Base-by-base conservation (phyloP, 2,113 vertebrate genomes). In the Notiomystis cincta region DNA sequence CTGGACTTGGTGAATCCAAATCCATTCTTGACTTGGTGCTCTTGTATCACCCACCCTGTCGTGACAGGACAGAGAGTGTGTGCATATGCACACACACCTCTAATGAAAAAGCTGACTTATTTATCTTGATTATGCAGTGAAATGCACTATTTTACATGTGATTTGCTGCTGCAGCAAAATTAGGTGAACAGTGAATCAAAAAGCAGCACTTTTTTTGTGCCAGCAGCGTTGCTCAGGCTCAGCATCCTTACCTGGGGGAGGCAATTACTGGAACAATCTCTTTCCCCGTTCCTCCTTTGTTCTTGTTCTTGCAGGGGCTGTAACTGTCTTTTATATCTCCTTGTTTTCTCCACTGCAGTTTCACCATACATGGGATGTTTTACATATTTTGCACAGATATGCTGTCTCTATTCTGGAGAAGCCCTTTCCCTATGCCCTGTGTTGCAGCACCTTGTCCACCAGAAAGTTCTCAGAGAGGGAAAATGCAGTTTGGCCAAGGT, bases 201-300 rank as follows among this genome's bases (percentile, higher is more conserved):
- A 76, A 87, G 53, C 73, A 91, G 92, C 82, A 38, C 21, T 93
- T 78, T 33, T 54, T 48, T 83, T 5, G 4, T 93, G 87, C 93
- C 57, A 87, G 78, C 92, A 93, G 54, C 2, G 0, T 60, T 83
- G 84, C 69, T 94, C 82, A 89, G 65, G 91, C 86, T 40, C 77
- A 60, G 87, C 92, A 84, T 77, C 87, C 94, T 93, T 73, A 94
- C 95, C 95, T 96, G 95, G 95, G 94, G 95, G 96, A 95, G 95
- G 96, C 96, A 97, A 97, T 96, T 96, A 97, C 90, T 38, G 85
- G 87, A 96, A 96, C 96, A 96, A 96, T 96, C 88, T 95, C 69
- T 37, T 88, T 95, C 89, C 58, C 82, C 0, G 1, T 82, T 92
- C 53, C 51, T 96, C 75, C 89, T 95, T 97, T 97, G 96, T 95